phyloP scores from a whole-genome alignment of 2,113 vertebrate genomes.

The Alaudala cheleensis region DNA sequence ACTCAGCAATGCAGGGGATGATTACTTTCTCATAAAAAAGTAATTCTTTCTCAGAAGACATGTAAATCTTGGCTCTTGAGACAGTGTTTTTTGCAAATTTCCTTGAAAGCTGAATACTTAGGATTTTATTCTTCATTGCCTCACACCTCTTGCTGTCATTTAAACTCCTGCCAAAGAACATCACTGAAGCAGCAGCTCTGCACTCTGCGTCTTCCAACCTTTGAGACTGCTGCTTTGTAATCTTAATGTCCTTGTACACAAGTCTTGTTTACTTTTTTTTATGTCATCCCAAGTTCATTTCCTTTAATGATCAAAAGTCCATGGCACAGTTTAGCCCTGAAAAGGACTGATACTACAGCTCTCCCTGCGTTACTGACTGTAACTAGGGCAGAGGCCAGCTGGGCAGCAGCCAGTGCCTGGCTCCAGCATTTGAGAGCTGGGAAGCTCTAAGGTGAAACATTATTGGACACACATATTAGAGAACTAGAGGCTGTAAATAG shows the following conservation, averaged over 20 bases:
- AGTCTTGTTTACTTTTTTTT: background rate
- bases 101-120: background rate
- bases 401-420: background rate
- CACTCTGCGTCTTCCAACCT: background rate
- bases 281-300: constrained; percentile 5
- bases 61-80: constrained; percentile 14
- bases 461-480: background rate
- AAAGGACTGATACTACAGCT: constrained; percentile 3
- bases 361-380: fast-evolving
- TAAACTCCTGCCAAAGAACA: background rate
- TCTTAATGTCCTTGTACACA: background rate
- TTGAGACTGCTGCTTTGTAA: background rate
- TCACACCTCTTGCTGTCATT: background rate
- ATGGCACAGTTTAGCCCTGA: background rate
- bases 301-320: constrained; percentile 27
- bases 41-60: background rate
- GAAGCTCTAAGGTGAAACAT: constrained; percentile 29
- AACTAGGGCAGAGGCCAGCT: constrained; percentile 45
- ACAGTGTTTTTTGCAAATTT: constrained; percentile 3
- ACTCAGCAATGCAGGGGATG: background rate
- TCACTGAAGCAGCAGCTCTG: background rate
- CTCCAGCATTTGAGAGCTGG: background rate
- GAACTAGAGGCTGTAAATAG: background rate
- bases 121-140: background rate
- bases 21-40: constrained; percentile 1